Conservation (phyloP, 2,888 invertebrate genomes). For the Xestia c-nigrum region DNA sequence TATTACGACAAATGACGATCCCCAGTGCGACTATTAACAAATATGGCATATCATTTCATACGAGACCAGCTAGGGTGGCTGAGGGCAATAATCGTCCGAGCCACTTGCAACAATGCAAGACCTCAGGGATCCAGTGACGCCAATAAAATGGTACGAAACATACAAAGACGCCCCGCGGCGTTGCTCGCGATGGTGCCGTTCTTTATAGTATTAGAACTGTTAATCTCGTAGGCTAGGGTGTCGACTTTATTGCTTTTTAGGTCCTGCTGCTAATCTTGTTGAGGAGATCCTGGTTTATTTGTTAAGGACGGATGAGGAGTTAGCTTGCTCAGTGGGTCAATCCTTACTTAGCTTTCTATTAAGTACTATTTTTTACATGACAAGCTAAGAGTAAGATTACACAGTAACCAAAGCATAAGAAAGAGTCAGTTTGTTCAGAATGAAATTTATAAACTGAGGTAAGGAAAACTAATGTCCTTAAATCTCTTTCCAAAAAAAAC, state of each 20-base stretch:
- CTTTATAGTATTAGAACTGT: slow-evolving; percentile 82
- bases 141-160: slow-evolving; percentile 81
- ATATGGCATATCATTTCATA: slow-evolving; percentile 78
- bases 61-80: slow-evolving; percentile 66
- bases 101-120: slow-evolving; percentile 72
- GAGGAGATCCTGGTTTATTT: slow-evolving; percentile 28
- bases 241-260: slow-evolving; percentile 81
- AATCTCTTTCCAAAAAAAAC: too few relatives aligned
- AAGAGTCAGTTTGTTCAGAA: neutral
- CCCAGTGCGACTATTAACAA: slow-evolving; percentile 75
- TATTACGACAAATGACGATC: slow-evolving; percentile 68
- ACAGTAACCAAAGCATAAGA: neutral
- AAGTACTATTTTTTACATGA: neutral
- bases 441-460: neutral
- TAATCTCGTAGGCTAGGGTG: slow-evolving; percentile 81
- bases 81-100: slow-evolving; percentile 70
- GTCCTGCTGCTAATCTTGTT: slow-evolving; percentile 64
- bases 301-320: neutral
- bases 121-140: slow-evolving; percentile 80
- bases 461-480: too few relatives aligned
- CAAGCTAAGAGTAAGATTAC: neutral
- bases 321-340: neutral
- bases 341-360: neutral
- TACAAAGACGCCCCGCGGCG: slow-evolving; percentile 77
- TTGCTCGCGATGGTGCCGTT: slow-evolving; percentile 64